Evolutionary conservation across 2,888 invertebrate genomes (phyloP).

Genomic region (Dolomedes plantarius): DNA sequence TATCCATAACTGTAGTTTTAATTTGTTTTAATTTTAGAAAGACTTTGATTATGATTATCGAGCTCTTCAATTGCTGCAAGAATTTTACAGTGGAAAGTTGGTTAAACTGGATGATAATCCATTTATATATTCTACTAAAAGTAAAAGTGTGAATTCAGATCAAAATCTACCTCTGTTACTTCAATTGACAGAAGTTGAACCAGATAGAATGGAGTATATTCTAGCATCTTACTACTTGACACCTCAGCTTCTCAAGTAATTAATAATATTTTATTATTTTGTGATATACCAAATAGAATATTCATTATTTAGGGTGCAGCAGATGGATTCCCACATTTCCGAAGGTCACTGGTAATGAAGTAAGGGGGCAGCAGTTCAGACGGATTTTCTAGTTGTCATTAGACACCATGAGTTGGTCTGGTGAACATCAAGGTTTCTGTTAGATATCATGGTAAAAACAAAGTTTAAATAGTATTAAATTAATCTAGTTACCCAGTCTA

Average conservation of each 20-base stretch:
- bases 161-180: conserved; percentile 88
- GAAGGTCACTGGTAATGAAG: too few species aligned
- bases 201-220: conserved; percentile 92
- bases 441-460: too few species aligned
- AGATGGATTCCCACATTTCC: too few species aligned
- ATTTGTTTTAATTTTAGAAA: conserved; percentile 87
- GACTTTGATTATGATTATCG: conserved; percentile 97
- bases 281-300: too few species aligned
- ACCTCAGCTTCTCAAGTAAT: conserved; percentile 85
- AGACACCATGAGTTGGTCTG: too few species aligned
- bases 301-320: too few species aligned
- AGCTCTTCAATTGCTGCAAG: conserved; percentile 87
- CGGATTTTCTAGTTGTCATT: too few species aligned
- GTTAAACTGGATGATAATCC: conserved; percentile 78
- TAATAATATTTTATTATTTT: conserved; percentile 5
- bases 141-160: conserved; percentile 83
- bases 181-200: conserved; percentile 88
- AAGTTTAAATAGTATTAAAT: too few species aligned
- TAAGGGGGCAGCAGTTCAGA: too few species aligned
- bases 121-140: not conserved
- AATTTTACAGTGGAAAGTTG: conserved; percentile 91
- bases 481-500: too few species aligned
- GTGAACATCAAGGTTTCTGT: too few species aligned
- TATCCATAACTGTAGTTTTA: too few species aligned
- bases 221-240: conserved; percentile 97